A percentile compares a stretch with the other conserved stretches of the same genome.
Conservation (phyloP, 2,113 vertebrate genomes). For the Halcyon malimbica region DNA sequence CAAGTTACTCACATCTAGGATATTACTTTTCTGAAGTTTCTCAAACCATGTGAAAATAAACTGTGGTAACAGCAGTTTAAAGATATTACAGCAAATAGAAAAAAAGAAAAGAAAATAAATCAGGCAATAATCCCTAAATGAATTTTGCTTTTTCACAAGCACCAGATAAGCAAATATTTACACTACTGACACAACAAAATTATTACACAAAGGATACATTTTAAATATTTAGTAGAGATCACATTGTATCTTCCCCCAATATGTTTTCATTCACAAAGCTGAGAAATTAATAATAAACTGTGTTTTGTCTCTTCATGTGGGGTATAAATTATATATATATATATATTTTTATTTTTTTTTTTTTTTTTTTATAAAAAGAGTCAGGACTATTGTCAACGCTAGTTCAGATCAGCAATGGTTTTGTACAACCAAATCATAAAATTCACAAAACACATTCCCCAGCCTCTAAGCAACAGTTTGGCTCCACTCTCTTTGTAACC, state of each 20-base stretch:
- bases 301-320: background rate
- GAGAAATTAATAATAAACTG: background rate
- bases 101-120: background rate
- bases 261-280: background rate
- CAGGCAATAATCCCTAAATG: background rate
- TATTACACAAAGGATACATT: background rate
- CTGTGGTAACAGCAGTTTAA: background rate
- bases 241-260: background rate
- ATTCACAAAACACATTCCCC: background rate
- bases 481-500: background rate
- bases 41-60: background rate
- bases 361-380: background rate
- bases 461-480: background rate
- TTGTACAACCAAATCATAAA: background rate
- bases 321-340: no score
- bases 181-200: background rate
- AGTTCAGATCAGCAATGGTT: background rate
- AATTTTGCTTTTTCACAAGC: background rate
- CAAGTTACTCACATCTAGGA: background rate
- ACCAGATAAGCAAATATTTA: background rate
- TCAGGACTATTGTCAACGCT: background rate
- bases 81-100: background rate
- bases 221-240: background rate
- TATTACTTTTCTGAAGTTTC: background rate
- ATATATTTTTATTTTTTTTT: background rate